phyloP scores from a whole-genome alignment of 2,797 vertebrate species.

The Basileuterus tristriatus region DNA sequence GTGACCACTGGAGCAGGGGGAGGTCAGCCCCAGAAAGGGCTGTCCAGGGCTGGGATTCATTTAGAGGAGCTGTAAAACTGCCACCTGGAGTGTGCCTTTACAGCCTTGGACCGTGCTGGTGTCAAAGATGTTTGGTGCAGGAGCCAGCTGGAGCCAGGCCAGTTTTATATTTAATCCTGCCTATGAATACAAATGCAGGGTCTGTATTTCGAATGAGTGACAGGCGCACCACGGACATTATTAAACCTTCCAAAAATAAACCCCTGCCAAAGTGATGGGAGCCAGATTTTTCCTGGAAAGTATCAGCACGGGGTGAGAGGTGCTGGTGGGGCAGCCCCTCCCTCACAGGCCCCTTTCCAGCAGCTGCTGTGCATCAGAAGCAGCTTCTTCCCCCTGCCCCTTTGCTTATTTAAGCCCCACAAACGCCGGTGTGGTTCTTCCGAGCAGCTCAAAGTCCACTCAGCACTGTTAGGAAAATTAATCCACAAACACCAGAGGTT shows the following conservation, averaged over 20 bases:
- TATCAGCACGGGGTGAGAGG: fast-evolving
- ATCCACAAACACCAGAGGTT: no score
- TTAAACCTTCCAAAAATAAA: slow-evolving; percentile 70
- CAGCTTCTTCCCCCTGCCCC: neutral
- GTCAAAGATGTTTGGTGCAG: slow-evolving; percentile 36
- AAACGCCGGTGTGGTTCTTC: neutral
- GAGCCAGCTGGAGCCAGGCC: slow-evolving; percentile 33
- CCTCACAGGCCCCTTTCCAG: neutral
- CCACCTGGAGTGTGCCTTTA: slow-evolving; percentile 6
- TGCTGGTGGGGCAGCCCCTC: neutral
- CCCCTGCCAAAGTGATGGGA: slow-evolving; percentile 7
- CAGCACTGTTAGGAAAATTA: no score
- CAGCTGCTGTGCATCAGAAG: neutral
- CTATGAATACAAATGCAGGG: slow-evolving; percentile 60
- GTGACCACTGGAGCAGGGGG: neutral
- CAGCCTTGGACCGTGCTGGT: neutral
- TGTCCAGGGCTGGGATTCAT: neutral
- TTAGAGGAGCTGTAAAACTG: slow-evolving; percentile 36
- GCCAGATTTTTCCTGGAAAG: slow-evolving; percentile 59
- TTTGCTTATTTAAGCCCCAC: neutral
- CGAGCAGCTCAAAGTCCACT: neutral
- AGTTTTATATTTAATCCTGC: slow-evolving; percentile 69
- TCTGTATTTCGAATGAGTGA: slow-evolving; percentile 45
- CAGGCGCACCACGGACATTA: slow-evolving; percentile 36
- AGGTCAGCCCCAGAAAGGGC: neutral